Conservation (phyloP, 2,797 vertebrate species). For the Spea hammondii region DNA sequence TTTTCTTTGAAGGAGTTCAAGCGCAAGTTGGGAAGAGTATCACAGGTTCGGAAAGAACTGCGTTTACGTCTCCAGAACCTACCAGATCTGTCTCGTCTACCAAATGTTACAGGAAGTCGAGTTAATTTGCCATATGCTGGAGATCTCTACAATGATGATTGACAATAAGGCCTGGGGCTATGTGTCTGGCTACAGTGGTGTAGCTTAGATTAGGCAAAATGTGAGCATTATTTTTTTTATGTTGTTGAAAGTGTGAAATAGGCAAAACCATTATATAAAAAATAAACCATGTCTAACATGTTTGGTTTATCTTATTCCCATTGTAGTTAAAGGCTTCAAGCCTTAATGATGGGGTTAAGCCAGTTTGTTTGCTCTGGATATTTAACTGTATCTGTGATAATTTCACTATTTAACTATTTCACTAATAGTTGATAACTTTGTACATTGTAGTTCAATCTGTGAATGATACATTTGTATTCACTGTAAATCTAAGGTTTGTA, state of each 20-base stretch:
- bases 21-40: slow-evolving; percentile 89
- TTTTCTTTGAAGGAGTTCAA: slow-evolving; percentile 88
- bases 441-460: slow-evolving; percentile 60
- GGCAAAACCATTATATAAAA: slow-evolving; percentile 61
- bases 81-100: slow-evolving; percentile 83
- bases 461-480: not conserved
- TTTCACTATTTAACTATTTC: slow-evolving; percentile 61
- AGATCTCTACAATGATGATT: slow-evolving; percentile 83
- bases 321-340: slow-evolving; percentile 59
- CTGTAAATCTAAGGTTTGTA: slow-evolving; percentile 2
- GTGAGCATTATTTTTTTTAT: slow-evolving; percentile 88
- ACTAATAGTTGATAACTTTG: slow-evolving; percentile 45
- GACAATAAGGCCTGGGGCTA: slow-evolving; percentile 57
- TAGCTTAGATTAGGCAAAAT: slow-evolving; percentile 69
- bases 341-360: slow-evolving; percentile 59
- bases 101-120: slow-evolving; percentile 80
- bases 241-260: slow-evolving; percentile 72
- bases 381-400: slow-evolving; percentile 55
- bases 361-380: slow-evolving; percentile 9
- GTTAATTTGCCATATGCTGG: slow-evolving; percentile 81
- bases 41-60: slow-evolving; percentile 94
- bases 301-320: slow-evolving; percentile 69
- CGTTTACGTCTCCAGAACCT: slow-evolving; percentile 88
- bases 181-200: slow-evolving; percentile 62
- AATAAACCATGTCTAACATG: slow-evolving; percentile 72